These are phyloP conservation scores for Sarcophaga rosellei DNA, from an alignment of 2,888 invertebrate species.

Conservation along the genomic window DNA sequence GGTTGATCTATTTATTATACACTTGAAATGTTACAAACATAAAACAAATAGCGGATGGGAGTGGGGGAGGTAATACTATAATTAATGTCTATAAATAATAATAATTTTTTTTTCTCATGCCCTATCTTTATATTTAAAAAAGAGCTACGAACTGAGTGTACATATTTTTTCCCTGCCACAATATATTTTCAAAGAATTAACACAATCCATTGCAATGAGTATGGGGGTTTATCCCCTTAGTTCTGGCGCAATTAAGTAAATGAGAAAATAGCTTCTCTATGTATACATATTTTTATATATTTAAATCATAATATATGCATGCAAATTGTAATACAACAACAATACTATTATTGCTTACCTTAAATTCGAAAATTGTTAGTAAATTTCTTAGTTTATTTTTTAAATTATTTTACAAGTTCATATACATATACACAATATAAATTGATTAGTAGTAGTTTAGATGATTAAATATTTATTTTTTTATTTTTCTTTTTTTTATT, in stretches of 20 bases:
- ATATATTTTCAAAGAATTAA: too few relatives aligned
- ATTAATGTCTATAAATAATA: too few relatives aligned
- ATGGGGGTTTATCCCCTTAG: too few relatives aligned
- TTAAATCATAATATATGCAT: neutral
- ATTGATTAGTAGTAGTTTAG: slow-evolving; percentile 9
- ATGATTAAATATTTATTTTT: slow-evolving; percentile 22
- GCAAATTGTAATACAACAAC: neutral
- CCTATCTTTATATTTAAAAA: too few relatives aligned
- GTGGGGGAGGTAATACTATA: too few relatives aligned
- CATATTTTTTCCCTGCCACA: too few relatives aligned
- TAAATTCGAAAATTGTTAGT: slow-evolving; percentile 36
- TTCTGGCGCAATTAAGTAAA: too few relatives aligned
- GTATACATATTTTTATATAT: neutral
- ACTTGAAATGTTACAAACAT: neutral
- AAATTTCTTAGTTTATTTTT: neutral
- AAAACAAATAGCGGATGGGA: neutral
- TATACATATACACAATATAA: slow-evolving; percentile 30
- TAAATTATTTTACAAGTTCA: slow-evolving; percentile 9
- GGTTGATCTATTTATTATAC: slow-evolving; percentile 1
- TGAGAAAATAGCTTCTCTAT: too few relatives aligned
- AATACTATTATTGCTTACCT: slow-evolving; percentile 40
- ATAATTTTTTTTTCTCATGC: too few relatives aligned
- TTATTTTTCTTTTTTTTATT: slow-evolving; percentile 4
- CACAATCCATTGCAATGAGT: too few relatives aligned
- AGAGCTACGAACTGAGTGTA: too few relatives aligned